A percentile compares a stretch with the other conserved stretches of the same genome.
Evolutionary conservation across 2,113 vertebrate species (phyloP).

Genomic region (Herpailurus yagouaroundi): DNA sequence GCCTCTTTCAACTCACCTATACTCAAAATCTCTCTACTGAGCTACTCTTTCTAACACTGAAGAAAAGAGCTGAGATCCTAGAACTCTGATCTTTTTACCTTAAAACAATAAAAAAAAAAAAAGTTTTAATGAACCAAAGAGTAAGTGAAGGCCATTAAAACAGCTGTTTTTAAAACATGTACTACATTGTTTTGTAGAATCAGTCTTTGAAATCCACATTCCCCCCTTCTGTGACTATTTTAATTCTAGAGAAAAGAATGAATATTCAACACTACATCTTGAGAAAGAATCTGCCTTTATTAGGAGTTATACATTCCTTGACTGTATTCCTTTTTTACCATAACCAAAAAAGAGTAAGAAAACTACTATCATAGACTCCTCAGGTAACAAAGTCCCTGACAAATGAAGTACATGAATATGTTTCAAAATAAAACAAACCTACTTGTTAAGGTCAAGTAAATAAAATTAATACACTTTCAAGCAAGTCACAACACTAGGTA

Average conservation of each 20-base stretch:
- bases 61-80: neutral
- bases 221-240: neutral
- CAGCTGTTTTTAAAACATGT: neutral
- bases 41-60: neutral
- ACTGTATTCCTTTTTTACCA: neutral
- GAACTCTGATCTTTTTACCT: conserved; percentile 37
- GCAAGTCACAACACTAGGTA: neutral
- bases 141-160: conserved; percentile 11
- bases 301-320: neutral
- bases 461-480: conserved; percentile 24
- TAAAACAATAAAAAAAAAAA: neutral
- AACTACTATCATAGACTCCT: neutral
- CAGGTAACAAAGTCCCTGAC: neutral
- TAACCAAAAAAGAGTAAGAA: neutral
- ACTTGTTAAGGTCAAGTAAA: conserved; percentile 26
- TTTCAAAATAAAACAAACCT: conserved; percentile 43
- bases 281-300: conserved; percentile 31
- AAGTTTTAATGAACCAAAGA: conserved; percentile 24
- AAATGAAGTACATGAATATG: neutral
- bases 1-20: conserved; percentile 56
- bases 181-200: conserved; percentile 40
- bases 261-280: neutral
- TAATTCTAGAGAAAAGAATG: conserved; percentile 11
- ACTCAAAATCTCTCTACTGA: neutral
- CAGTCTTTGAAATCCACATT: conserved; percentile 39